Evolutionary conservation across 1,140 invertebrate species (phyloP).

Genomic region (Agrilus planipennis): DNA sequence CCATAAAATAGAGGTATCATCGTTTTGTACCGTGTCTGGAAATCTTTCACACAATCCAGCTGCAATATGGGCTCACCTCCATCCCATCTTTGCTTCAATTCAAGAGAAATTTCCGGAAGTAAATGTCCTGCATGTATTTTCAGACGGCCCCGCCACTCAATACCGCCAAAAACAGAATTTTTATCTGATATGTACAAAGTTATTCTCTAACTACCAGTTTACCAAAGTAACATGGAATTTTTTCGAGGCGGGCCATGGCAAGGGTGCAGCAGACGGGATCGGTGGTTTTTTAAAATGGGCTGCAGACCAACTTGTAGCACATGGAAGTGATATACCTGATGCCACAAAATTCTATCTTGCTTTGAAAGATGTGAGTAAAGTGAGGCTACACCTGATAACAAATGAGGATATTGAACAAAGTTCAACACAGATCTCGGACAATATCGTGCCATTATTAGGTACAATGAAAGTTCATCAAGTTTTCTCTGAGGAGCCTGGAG

Average conservation of each 20-base stretch:
- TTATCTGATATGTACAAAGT: neutral
- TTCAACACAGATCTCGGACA: too few relatives aligned
- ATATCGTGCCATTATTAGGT: too few relatives aligned
- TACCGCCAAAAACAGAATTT: neutral
- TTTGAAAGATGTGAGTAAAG: too few relatives aligned
- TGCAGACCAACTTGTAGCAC: conserved; percentile 25
- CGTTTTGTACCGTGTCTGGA: conserved; percentile 9
- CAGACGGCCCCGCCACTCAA: neutral
- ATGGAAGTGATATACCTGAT: conserved; percentile 28
- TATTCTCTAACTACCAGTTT: neutral
- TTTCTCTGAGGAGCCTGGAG: too few relatives aligned
- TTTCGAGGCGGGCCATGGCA: conserved; percentile 34
- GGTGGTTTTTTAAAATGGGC: conserved; percentile 33
- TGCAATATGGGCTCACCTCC: conserved; percentile 13
- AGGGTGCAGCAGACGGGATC: conserved; percentile 36
- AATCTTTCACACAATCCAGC: conserved; percentile 17
- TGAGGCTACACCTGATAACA: too few relatives aligned
- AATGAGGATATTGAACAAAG: too few relatives aligned
- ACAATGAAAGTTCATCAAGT: too few relatives aligned
- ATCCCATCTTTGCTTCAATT: neutral
- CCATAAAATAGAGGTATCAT: neutral
- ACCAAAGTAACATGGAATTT: conserved; percentile 28
- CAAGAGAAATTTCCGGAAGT: neutral
- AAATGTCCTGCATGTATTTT: neutral
- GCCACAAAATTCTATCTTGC: too few relatives aligned